Conservation (phyloP, 2,113 vertebrate species). For the Crotalus horridus region DNA sequence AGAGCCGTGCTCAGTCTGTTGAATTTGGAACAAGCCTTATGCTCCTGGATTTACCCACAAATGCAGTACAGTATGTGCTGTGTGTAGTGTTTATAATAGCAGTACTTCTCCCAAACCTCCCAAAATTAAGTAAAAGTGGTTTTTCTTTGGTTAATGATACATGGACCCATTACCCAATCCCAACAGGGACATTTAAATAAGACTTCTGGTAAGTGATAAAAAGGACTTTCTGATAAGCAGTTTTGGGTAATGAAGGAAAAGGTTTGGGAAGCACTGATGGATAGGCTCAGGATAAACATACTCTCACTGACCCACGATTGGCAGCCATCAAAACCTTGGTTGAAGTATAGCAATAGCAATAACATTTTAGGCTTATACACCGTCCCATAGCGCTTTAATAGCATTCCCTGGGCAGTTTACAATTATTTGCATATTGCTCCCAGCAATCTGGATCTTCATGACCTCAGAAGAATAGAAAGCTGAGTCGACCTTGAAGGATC, state of each 20-base stretch:
- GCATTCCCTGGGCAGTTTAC: not conserved
- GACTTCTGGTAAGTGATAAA: not conserved
- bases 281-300: not conserved
- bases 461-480: not conserved
- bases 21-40: not conserved
- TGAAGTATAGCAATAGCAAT: not conserved
- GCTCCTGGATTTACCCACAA: not conserved
- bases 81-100: not conserved
- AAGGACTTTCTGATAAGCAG: no score
- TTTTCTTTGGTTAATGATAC: not conserved
- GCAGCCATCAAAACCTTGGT: not conserved
- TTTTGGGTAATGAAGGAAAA: not conserved
- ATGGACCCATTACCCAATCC: not conserved
- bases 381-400: not conserved
- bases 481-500: not conserved
- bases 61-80: not conserved
- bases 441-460: not conserved
- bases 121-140: not conserved
- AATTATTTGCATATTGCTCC: not conserved
- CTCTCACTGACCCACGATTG: not conserved
- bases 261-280: not conserved
- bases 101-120: not conserved
- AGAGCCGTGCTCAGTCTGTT: not conserved
- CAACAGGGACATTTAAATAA: not conserved
- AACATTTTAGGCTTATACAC: not conserved